Evolutionary conservation across 2,888 invertebrate species (phyloP).

Genomic region (Acanthacorydalis orientalis): DNA sequence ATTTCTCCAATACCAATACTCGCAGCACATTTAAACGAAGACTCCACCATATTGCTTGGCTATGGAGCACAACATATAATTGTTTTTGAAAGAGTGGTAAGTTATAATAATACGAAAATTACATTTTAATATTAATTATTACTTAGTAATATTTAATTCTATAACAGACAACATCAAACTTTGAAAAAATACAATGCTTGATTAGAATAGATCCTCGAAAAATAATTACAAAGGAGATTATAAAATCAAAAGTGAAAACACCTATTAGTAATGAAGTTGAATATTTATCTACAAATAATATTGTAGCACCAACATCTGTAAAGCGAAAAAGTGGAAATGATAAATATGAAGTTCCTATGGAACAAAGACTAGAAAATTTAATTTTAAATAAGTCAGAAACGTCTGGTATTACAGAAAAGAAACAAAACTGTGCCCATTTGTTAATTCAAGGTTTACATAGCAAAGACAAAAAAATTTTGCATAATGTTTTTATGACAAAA

Average conservation of each 20-base stretch:
- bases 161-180: conserved; percentile 15
- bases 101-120: conserved; percentile 11
- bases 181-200: conserved; percentile 29
- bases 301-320: conserved; percentile 12
- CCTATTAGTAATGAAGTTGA: conserved; percentile 29
- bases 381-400: conserved; percentile 40
- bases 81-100: conserved; percentile 40
- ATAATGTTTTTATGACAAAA: conserved; percentile 49
- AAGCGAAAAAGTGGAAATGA: conserved; percentile 23
- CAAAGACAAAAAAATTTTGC: conserved; percentile 56
- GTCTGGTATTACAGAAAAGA: conserved; percentile 33
- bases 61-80: conserved; percentile 39
- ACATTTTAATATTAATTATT: conserved; percentile 2
- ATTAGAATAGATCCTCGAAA: conserved; percentile 26
- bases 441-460: conserved; percentile 76
- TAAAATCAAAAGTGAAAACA: conserved; percentile 25
- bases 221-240: conserved; percentile 17
- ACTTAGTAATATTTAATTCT: conserved; percentile 5
- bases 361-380: conserved; percentile 65
- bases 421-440: conserved; percentile 62
- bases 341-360: conserved; percentile 55
- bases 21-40: conserved; percentile 24
- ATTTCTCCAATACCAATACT: conserved; percentile 37
- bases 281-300: conserved; percentile 28
- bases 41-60: conserved; percentile 31